phyloP scores from a whole-genome alignment of 2,888 invertebrate genomes.

The Calliopum simillimum region DNA sequence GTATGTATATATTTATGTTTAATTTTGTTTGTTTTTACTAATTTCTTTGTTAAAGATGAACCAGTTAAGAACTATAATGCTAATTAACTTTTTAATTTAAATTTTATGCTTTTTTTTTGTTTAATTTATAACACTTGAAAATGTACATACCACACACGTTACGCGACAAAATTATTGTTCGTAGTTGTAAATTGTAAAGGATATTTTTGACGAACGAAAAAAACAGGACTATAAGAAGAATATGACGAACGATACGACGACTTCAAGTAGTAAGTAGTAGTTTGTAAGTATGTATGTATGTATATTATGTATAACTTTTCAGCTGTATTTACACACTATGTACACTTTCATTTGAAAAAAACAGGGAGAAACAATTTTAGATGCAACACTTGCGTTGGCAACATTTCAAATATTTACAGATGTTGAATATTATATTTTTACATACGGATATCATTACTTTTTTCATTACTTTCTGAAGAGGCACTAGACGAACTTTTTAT shows the following conservation, averaged over 20 bases:
- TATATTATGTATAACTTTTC: background rate
- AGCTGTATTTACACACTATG: background rate
- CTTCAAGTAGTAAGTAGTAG: background rate
- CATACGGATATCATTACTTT: constrained; percentile 2
- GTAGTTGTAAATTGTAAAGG: background rate
- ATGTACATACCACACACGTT: constrained; percentile 10
- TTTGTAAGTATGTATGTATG: background rate
- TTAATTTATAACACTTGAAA: background rate
- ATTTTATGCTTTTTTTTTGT: constrained; percentile 22
- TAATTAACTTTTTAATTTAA: constrained; percentile 33
- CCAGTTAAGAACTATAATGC: too few species aligned
- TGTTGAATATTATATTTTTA: background rate
- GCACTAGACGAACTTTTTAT: constrained; percentile 19
- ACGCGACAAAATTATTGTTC: constrained; percentile 2
- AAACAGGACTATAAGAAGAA: background rate
- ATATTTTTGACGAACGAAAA: too few species aligned
- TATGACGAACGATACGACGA: constrained; percentile 15
- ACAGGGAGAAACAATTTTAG: too few species aligned
- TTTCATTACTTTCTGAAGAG: constrained; percentile 1
- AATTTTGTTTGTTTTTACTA: constrained; percentile 35
- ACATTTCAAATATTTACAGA: constrained; percentile 10
- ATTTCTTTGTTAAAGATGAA: constrained; percentile 16
- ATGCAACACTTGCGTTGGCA: constrained; percentile 15
- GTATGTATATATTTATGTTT: constrained; percentile 22
- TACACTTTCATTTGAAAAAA: background rate